Conservation (phyloP, 2,113 vertebrate species). For the Thermophis baileyi region DNA sequence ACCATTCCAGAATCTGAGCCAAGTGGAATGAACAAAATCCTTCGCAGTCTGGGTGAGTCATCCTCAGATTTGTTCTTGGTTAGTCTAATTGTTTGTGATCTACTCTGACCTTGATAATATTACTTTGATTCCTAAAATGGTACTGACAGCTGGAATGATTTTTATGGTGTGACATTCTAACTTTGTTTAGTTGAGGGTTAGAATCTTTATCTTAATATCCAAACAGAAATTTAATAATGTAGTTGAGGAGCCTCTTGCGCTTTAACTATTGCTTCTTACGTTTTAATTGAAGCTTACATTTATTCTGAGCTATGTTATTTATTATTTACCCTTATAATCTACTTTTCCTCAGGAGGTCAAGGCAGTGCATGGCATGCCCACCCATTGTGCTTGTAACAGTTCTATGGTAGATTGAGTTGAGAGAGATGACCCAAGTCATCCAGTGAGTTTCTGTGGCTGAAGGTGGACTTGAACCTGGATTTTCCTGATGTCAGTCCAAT, state of each 20-base stretch:
- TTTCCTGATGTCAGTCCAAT: background rate
- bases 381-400: background rate
- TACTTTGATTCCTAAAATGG: background rate
- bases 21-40: constrained; percentile 88
- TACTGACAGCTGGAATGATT: background rate
- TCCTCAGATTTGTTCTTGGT: background rate
- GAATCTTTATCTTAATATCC: background rate
- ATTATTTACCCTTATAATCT: background rate
- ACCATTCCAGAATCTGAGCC: constrained; percentile 81
- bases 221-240: background rate
- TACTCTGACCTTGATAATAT: background rate
- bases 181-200: background rate
- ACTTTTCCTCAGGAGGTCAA: background rate
- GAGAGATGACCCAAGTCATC: background rate
- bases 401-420: background rate
- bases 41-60: constrained; percentile 93
- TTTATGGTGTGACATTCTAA: background rate
- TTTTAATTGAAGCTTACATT: background rate
- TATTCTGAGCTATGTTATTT: background rate
- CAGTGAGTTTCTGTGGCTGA: background rate
- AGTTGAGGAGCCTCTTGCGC: background rate
- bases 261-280: background rate
- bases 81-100: background rate
- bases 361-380: background rate
- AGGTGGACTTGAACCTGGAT: background rate